A percentile compares a stretch with the other conserved stretches of the same genome.
phyloP scores from a whole-genome alignment of 2,888 invertebrate species.

The Callimorpha dominula region DNA sequence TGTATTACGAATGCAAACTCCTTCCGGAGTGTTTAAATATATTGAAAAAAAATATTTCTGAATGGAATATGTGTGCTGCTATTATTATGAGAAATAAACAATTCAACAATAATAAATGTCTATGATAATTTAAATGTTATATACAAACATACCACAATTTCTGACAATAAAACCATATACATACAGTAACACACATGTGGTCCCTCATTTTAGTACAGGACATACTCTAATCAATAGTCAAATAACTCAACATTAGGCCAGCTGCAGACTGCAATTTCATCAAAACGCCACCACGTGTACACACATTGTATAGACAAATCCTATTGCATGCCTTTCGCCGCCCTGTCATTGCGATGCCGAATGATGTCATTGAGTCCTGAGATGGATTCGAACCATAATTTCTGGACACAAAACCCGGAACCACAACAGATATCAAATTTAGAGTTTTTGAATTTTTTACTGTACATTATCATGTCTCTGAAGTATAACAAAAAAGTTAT shows the following conservation, averaged over 20 bases:
- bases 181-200: slow-evolving; percentile 1
- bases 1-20: too few relatives aligned
- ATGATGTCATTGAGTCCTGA: slow-evolving; percentile 83
- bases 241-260: slow-evolving; percentile 61
- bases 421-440: slow-evolving; percentile 34
- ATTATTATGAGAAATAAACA: too few relatives aligned
- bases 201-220: slow-evolving; percentile 31
- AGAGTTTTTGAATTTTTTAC: slow-evolving; percentile 13
- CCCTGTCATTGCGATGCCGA: slow-evolving; percentile 81
- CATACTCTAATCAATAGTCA: slow-evolving; percentile 59
- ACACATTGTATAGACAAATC: slow-evolving; percentile 62
- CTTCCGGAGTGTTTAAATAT: too few relatives aligned
- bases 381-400: slow-evolving; percentile 85
- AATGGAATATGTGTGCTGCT: too few relatives aligned
- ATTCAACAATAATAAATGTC: too few relatives aligned
- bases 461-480: slow-evolving; percentile 55
- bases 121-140: too few relatives aligned
- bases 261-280: slow-evolving; percentile 58
- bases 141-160: not conserved
- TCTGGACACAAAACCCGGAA: slow-evolving; percentile 71
- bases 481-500: not conserved
- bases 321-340: slow-evolving; percentile 75
- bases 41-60: too few relatives aligned
- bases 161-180: slow-evolving; percentile 7
- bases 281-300: slow-evolving; percentile 51